Evolutionary conservation across 2,797 vertebrate genomes (phyloP).

Genomic region (Phalloptychus januarius): DNA sequence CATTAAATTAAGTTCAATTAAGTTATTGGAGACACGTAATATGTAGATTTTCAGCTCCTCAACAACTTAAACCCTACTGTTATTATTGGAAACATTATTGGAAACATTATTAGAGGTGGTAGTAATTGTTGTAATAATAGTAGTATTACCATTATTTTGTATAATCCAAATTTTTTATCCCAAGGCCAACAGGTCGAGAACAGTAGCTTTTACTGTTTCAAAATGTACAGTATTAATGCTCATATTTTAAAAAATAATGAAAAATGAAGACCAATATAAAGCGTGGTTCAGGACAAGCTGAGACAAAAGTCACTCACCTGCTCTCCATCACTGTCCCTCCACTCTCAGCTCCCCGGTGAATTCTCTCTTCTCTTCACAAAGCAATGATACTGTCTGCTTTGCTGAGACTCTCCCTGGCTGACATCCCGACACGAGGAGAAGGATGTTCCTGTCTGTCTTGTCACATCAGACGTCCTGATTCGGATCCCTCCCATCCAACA

Average conservation of each 20-base stretch:
- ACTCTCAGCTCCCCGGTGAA: constrained; percentile 54
- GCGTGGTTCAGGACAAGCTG: constrained; percentile 11
- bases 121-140: not conserved
- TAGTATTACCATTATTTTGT: not conserved
- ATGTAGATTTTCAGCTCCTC: not conserved
- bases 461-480: constrained; percentile 79
- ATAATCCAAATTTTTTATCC: not conserved
- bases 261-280: not conserved
- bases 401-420: constrained; percentile 73
- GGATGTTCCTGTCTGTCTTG: constrained; percentile 82
- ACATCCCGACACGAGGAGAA: constrained; percentile 75
- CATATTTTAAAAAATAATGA: not conserved
- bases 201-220: not conserved
- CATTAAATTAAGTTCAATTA: too few relatives aligned
- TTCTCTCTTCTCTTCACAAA: constrained; percentile 64
- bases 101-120: not conserved
- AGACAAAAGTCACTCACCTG: constrained; percentile 42
- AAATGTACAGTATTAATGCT: not conserved
- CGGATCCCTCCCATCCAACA: constrained; percentile 76
- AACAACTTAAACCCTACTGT: not conserved
- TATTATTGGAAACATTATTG: not conserved
- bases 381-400: constrained; percentile 77
- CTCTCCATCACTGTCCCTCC: constrained; percentile 62
- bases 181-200: not conserved
- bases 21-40: too few relatives aligned